Base-by-base conservation (phyloP, 1,140 invertebrate species). In the Eumeta japonica region DNA sequence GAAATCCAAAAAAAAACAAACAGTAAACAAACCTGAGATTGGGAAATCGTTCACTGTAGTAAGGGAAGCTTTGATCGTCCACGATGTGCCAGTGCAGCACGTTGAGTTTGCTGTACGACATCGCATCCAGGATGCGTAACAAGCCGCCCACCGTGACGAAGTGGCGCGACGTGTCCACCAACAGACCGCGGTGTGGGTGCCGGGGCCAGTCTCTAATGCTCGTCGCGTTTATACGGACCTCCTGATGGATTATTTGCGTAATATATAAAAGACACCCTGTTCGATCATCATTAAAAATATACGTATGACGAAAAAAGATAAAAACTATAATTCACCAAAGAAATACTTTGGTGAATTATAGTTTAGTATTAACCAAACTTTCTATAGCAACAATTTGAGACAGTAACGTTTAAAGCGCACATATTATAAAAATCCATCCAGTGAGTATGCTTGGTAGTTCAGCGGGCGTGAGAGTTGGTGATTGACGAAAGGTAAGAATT, bases 41-140 rank as follows among this genome's bases (percentile, higher is more conserved):
- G 1, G 92, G 92, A 74, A 85, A 96, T 20, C 53, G 74, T 33
- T 56, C 62, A 51, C 90, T 94, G 37, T 86, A 75, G 60, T 89
- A 96, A 0, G 94, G 92, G 65, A 96, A 97, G 46, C 89, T 88
- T 45, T 91, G 86, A 59, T 94, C 90, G 62, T 97, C 94, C 0
- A 90, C 85, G 14, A 97, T 89, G 62, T 97, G 93, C 93, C 93
- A 97, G 61, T 96, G 93, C 40, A 97, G 86, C 0, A 95, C 90
- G 65, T 96, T 96, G 37, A 92, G 70, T 70, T 96, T 97, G 62
- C 92, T 93, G 46, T 87, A 86, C 2, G 86, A 80, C 90, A 95
- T 92, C 0, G 87, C 84, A 41, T 89, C 88, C 18, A 94, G 52
- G 1, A 82, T 87, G 16, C 79, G 58, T 10, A 81, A 51, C 14